These are phyloP conservation scores for Dryobates pubescens DNA, from an alignment of 2,797 vertebrate species.

Conservation along the genomic window DNA sequence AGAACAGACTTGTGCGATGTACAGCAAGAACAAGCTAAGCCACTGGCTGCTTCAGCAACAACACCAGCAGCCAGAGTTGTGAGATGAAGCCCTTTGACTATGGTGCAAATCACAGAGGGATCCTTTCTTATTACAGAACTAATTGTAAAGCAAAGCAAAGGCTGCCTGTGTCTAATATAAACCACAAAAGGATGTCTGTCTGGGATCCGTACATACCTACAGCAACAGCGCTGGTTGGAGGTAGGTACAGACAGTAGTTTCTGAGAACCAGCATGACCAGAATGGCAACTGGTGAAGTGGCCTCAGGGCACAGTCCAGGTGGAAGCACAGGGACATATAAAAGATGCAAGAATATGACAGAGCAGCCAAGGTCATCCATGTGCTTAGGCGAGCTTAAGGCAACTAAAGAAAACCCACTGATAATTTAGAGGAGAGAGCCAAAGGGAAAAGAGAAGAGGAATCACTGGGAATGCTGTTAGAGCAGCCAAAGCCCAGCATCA, in stretches of 20 bases:
- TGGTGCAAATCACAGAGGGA: not conserved
- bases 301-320: not conserved
- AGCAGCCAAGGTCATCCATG: conserved; percentile 9
- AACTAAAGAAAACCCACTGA: conserved; percentile 37
- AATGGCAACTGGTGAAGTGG: not conserved
- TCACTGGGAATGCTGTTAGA: not conserved
- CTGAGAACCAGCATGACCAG: not conserved
- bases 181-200: not conserved
- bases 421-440: conserved; percentile 17
- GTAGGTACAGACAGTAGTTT: not conserved
- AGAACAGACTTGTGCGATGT: not conserved
- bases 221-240: not conserved
- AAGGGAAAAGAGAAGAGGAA: conserved; percentile 30
- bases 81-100: not conserved
- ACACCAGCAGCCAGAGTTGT: not conserved
- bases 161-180: not conserved
- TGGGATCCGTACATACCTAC: not conserved
- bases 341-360: not conserved
- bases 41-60: not conserved
- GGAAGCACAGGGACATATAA: not conserved
- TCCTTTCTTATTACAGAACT: not conserved
- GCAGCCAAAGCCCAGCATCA: conserved; percentile 23
- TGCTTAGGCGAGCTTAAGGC: conserved; percentile 56
- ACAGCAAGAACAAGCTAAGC: not conserved
- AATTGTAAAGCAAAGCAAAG: not conserved